Base-by-base conservation (phyloP, 2,113 vertebrate genomes). In the Centrocercus urophasianus region DNA sequence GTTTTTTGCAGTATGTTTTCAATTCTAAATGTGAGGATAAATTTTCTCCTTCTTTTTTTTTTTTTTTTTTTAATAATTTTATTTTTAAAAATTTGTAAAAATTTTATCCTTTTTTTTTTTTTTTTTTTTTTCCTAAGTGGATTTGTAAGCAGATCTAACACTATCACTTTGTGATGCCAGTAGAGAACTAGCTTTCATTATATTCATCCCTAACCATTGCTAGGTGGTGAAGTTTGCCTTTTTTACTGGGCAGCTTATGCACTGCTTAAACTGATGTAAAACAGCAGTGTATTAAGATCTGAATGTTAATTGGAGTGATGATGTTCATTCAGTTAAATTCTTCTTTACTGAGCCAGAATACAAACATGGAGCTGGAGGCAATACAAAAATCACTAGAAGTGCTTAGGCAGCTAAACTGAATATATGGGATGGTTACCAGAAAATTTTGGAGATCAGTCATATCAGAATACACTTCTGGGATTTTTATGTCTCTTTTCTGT, bases 401-500 rank as follows among this genome's bases (percentile, higher is more conserved):
- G 64, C 70, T 89, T 59, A 56, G 54, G 36, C 95, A 52, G 65
- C 54, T 86, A 94, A 73, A 69, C 18, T 84, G 70, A 70, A 28
- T 91, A 27, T 18, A 3, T 34, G 83, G 76, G 28, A 69, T 83
- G 88, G 63, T 74, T 74, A 88, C 61, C 88, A 93, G 73, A 50
- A 76, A 77, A 65, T 75, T 90, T 63, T 92, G 83, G 52, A 81
- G 76, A 83, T 48, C 36, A 64, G 13, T 93, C 56, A 54, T 10
- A 36, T 17, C 48, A 71, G 83, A 56, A 86, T 80, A 18, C 13
- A 69, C 0, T 86, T 69, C 20, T 30, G 59, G 21, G 20, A 12
- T 10, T 76, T 95, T 96, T 91, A 90, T 91, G 88, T 94, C 91
- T 95, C 93, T 97, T 83, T 91, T 92, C 90, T 82, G 25, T 19